Base-by-base conservation (phyloP, 2,113 vertebrate species). In the Trogon melanurus region DNA sequence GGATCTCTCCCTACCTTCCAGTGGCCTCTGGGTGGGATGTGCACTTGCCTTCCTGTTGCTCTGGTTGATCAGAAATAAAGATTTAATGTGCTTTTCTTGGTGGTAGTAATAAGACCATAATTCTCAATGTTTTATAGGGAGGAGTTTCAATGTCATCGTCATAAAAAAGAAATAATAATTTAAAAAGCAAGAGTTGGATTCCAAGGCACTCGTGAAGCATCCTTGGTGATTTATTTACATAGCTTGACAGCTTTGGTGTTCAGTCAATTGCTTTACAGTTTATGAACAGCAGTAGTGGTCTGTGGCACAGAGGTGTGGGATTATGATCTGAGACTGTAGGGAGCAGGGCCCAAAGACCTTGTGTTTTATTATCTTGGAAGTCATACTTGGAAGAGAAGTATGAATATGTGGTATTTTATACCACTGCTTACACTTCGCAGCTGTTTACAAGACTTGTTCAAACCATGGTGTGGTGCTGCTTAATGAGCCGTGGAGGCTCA, bases 401-500 rank as follows among this genome's bases (percentile, higher is more conserved):
- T 36, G 20, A 87, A 53, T 44, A 4, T 0, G 4, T 53, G 41
- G 41, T 41, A 10, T 82, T 74, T 87, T 50, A 29, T 44, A 34
- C 18, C 38, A 20, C 53, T 88, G 41, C 16, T 72, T 64, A 38
- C 45, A 9, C 9, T 69, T 64, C 12, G 5, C 27, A 36, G 44
- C 45, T 5, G 0, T 48, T 65, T 79, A 19, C 18, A 72, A 41
- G 30, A 18, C 57, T 53, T 57, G n/a, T 32, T 41, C 1, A 22
- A 34, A 41, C 10, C 30, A 19, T 48, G 17, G 8, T 53, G 21
- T 86, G 11, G 11, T 80, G 34, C 53, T 64, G 22, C 53, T 26
- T 66, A 70, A 30, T 2, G 25, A 65, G 18, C 22, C 3, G 1
- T 6, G 62, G 34, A 47, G 29, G 19, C 23, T 78, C 0, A 0